Percentiles rank a stretch among this genome's conserved stretches.
Evolutionary conservation across 2,113 vertebrate species (phyloP).

Genomic region (Hypocryptadius cinnamomeus): DNA sequence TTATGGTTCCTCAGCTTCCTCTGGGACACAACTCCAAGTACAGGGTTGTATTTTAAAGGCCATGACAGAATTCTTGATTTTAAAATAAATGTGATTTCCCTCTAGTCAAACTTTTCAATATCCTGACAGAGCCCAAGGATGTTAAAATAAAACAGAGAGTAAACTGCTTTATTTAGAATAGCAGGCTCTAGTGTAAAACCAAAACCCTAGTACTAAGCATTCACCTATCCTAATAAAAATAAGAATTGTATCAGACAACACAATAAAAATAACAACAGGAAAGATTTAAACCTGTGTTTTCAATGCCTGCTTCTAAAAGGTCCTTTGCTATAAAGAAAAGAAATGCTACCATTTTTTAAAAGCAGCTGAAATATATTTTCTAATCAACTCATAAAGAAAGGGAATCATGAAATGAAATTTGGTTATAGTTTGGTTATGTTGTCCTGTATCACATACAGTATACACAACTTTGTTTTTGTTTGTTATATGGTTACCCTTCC

Average conservation of each 20-base stretch:
- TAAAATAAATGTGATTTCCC: not conserved
- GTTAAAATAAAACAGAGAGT: not conserved
- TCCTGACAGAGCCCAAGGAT: not conserved
- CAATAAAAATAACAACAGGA: not conserved
- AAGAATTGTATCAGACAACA: not conserved
- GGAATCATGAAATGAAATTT: not conserved
- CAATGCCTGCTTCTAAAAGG: not conserved
- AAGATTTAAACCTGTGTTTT: not conserved
- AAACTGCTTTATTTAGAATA: not conserved
- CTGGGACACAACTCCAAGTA: not conserved
- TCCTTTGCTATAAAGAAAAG: not conserved
- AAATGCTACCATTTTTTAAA: not conserved
- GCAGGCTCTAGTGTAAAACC: not conserved
- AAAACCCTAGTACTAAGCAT: not conserved
- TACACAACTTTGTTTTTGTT: not conserved
- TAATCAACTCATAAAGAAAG: not conserved
- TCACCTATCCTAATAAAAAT: not conserved
- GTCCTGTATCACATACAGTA: not conserved
- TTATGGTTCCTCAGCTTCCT: not conserved
- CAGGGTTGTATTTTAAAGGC: not conserved
- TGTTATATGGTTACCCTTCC: not conserved
- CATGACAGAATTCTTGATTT: not conserved
- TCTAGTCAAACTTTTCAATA: slow-evolving; percentile 6
- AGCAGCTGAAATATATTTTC: not conserved
- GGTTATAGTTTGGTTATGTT: not conserved